Evolutionary conservation across 1,140 invertebrate genomes (phyloP).

Genomic region (Littorina saxatilis): DNA sequence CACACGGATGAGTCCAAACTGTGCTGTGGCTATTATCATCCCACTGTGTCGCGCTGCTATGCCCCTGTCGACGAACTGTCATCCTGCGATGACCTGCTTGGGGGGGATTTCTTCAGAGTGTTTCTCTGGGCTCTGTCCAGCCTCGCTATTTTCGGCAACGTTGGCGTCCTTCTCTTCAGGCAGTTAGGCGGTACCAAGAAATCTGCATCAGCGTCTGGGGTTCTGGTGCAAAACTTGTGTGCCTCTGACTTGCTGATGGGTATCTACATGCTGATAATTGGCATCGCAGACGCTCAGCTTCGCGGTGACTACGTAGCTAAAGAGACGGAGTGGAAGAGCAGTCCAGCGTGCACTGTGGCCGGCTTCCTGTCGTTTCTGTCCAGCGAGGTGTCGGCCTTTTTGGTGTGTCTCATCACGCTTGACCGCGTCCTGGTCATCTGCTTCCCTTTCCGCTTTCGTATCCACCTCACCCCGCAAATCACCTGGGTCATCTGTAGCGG

Average conservation of each 20-base stretch:
- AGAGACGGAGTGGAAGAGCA: too few relatives aligned
- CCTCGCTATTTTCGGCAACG: conserved; percentile 51
- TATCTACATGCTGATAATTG: conserved; percentile 65
- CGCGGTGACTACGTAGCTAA: too few relatives aligned
- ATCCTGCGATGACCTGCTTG: conserved; percentile 52
- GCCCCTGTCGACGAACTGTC: conserved; percentile 49
- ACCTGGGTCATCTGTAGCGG: too few relatives aligned
- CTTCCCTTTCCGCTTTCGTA: conserved; percentile 56
- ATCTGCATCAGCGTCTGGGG: conserved; percentile 37
- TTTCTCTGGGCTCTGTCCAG: conserved; percentile 49
- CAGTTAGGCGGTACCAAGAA: conserved; percentile 9
- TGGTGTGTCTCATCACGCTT: too few relatives aligned
- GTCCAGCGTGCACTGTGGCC: too few relatives aligned
- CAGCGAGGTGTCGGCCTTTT: conserved; percentile 58
- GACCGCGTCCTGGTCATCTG: too few relatives aligned
- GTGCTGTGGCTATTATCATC: conserved; percentile 51
- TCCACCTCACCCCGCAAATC: conserved; percentile 37
- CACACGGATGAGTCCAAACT: conserved; percentile 43
- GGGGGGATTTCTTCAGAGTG: conserved; percentile 40
- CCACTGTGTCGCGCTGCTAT: conserved; percentile 41
- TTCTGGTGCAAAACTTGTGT: conserved; percentile 56
- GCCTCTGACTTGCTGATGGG: conserved; percentile 70
- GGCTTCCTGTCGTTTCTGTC: conserved; percentile 60
- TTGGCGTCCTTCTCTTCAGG: conserved; percentile 46
- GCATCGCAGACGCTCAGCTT: too few relatives aligned